phyloP scores from a whole-genome alignment of 2,113 vertebrate genomes.

The Rhegmatorhina hoffmannsi region DNA sequence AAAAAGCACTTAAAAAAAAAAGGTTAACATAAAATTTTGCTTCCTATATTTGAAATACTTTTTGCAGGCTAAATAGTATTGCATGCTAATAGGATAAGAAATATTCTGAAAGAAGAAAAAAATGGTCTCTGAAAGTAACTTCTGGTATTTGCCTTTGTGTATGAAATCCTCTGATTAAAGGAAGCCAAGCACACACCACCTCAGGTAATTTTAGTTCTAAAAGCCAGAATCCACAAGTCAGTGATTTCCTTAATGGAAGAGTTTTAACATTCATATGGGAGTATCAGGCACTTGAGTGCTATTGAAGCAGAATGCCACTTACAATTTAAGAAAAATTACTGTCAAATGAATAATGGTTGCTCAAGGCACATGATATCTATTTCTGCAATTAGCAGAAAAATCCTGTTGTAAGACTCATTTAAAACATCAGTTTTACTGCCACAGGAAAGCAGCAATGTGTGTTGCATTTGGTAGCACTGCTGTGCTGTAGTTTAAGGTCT shows the following conservation, averaged over 20 bases:
- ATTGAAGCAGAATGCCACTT: constrained; percentile 48
- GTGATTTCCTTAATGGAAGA: constrained; percentile 11
- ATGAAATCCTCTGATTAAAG: not conserved
- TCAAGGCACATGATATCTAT: constrained; percentile 61
- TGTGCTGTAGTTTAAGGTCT: not conserved
- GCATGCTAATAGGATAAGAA: not conserved
- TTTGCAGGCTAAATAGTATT: not conserved
- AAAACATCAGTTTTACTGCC: constrained; percentile 47
- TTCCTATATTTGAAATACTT: not conserved
- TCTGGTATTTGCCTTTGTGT: not conserved
- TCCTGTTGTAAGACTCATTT: constrained; percentile 58
- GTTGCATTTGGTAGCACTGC: not conserved
- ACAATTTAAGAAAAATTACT: constrained; percentile 58
- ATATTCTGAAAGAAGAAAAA: not conserved
- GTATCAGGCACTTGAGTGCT: not conserved
- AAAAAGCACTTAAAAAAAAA: not conserved
- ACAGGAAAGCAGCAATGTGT: constrained; percentile 19
- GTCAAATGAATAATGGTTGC: constrained; percentile 60
- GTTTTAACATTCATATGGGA: constrained; percentile 46
- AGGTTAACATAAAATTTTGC: not conserved
- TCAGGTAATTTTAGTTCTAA: constrained; percentile 6
- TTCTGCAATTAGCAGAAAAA: constrained; percentile 68
- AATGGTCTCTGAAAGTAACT: not conserved
- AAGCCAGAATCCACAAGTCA: constrained; percentile 8
- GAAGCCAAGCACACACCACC: not conserved